Conservation (phyloP, 2,113 vertebrate genomes). For the Salvelinus fontinalis region DNA sequence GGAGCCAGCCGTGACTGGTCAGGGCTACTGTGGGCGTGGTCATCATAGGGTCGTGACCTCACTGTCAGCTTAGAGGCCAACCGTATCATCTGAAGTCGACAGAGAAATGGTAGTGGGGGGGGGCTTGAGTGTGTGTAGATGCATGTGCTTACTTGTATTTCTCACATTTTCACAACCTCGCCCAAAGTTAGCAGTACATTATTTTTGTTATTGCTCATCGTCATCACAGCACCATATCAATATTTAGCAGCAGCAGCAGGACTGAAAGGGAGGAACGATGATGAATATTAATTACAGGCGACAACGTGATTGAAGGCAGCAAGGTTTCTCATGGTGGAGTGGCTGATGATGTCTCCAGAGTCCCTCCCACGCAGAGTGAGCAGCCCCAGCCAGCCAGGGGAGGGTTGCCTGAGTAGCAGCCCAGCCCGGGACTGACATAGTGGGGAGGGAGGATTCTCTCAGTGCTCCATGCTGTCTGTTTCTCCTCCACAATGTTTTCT, state of each 20-base stretch:
- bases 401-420: neutral
- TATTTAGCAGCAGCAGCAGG: conserved; percentile 52
- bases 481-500: conserved; percentile 10
- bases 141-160: neutral
- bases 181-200: neutral
- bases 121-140: neutral
- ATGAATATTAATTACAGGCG: conserved; percentile 67
- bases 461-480: neutral
- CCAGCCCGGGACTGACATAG: neutral
- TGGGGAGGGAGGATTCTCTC: too few relatives aligned
- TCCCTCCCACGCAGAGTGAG: conserved; percentile 31
- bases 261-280: neutral
- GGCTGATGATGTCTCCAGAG: conserved; percentile 67
- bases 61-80: too few relatives aligned
- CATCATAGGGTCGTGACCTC: too few relatives aligned
- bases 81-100: neutral
- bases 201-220: conserved; percentile 23
- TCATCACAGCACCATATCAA: conserved; percentile 14
- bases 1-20: too few relatives aligned
- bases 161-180: neutral
- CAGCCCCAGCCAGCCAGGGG: neutral
- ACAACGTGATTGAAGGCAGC: conserved; percentile 65
- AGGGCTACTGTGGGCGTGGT: too few relatives aligned
- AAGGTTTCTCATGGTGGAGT: conserved; percentile 55
- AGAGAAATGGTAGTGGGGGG: neutral